phyloP scores from a whole-genome alignment of 30 jellyfish, hydroid and myxozoan species.

The Hydractinia symbiolongicarpus region DNA sequence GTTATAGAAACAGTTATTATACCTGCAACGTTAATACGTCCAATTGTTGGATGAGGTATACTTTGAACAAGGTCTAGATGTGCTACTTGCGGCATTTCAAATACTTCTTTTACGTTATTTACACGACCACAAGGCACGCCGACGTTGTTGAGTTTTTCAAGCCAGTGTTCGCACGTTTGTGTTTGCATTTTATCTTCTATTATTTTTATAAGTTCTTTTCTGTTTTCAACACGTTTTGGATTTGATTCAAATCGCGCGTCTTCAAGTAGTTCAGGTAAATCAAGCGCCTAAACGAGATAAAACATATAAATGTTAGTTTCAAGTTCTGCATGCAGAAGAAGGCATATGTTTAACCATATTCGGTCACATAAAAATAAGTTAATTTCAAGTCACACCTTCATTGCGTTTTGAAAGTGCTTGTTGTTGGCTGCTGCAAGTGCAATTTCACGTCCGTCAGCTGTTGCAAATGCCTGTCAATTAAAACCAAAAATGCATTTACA shows the following conservation, averaged over 20 bases:
- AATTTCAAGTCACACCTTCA: conserved; percentile 31
- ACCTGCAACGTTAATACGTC: conserved; percentile 54
- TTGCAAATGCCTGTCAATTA: conserved; percentile 47
- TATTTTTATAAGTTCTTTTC: conserved; percentile 41
- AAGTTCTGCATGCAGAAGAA: no score
- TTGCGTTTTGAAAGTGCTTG: conserved; percentile 57
- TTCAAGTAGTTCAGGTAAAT: conserved; percentile 19
- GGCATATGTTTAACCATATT: no score
- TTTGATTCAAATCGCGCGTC: conserved; percentile 59
- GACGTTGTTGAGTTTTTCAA: conserved; percentile 44
- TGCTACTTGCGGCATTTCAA: conserved; percentile 79
- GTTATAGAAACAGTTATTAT: background rate
- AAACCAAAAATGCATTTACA: background rate
- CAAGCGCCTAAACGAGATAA: conserved; percentile 12
- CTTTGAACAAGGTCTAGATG: conserved; percentile 66
- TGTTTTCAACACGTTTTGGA: conserved; percentile 52
- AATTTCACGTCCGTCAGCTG: conserved; percentile 69
- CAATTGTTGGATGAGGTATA: conserved; percentile 72
- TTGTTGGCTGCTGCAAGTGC: conserved; percentile 78
- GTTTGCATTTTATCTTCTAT: conserved; percentile 20
- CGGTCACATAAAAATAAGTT: no score
- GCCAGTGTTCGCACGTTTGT: conserved; percentile 57
- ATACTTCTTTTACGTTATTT: conserved; percentile 64
- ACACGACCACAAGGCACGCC: conserved; percentile 88
- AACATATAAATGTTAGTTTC: background rate